These are phyloP conservation scores for Parazoanthus darwini DNA, from an alignment of 92 coral and sea anemone species.

Conservation along the genomic window DNA sequence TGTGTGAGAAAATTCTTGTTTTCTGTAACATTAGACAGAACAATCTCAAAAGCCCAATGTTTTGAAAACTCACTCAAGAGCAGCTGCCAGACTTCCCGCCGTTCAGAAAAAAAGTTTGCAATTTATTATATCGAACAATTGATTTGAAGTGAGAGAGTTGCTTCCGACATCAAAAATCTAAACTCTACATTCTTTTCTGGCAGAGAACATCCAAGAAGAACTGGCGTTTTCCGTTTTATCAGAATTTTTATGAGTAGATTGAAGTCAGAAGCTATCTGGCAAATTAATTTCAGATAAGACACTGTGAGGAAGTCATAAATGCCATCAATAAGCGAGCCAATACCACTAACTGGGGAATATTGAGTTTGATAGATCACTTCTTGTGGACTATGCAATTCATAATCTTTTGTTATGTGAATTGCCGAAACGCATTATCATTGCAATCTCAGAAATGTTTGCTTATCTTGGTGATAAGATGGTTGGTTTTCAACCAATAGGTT, in stretches of 20 bases:
- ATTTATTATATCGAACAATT: conserved; percentile 10
- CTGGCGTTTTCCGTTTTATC: not conserved
- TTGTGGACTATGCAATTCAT: conserved; percentile 35
- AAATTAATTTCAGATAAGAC: conserved; percentile 43
- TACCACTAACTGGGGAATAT: conserved; percentile 5
- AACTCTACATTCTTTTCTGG: not conserved
- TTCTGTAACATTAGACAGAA: conserved; percentile 5
- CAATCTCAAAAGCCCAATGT: conserved; percentile 6
- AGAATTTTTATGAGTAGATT: not conserved
- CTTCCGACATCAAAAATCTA: conserved; percentile 5
- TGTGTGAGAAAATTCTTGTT: conserved; percentile 13
- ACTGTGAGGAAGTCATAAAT: conserved; percentile 32
- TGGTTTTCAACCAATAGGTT: not conserved
- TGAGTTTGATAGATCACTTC: conserved; percentile 29
- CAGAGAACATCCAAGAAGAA: not conserved
- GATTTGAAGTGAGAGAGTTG: conserved; percentile 2
- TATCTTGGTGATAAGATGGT: conserved; percentile 18
- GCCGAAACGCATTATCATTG: conserved; percentile 32
- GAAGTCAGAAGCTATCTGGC: conserved; percentile 11
- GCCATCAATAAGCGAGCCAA: conserved; percentile 34
- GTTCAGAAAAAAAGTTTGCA: not conserved
- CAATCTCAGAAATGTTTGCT: conserved; percentile 34
- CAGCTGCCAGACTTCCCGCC: conserved; percentile 33
- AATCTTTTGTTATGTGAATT: conserved; percentile 33
- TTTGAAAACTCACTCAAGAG: conserved; percentile 15